Evolutionary conservation across 2,113 vertebrate species (phyloP), one percentile per base, ranked within the genome.

Genomic region (Scomber colias): DNA sequence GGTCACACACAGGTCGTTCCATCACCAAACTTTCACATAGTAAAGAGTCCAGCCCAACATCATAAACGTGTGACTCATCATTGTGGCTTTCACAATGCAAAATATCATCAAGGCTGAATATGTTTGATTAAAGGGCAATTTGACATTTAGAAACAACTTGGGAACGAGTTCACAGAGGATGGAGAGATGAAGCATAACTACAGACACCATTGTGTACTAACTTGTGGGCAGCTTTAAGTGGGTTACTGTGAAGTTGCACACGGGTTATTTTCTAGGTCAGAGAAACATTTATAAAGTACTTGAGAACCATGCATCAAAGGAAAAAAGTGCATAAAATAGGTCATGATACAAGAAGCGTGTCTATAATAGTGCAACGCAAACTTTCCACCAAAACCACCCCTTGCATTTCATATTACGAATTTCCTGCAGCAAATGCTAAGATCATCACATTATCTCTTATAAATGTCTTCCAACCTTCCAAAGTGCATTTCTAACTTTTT

Each of bases 201-300:
- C n/a, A 77, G 78, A 71, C n/a, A 55, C 75, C 57, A 1, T 13
- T 11, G 14, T 77, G 14, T 48, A 9, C 5, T n/a, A 2, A 11
- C 17, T 11, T n/a, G 83, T 84, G 53, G 68, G 67, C 70, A 48
- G 74, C 53, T 21, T 3, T 31, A 55, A 79, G 79, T 83, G 81
- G 90, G 88, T 69, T 81, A 69, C 13, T 35, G 27, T 74, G 35
- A 66, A 72, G 81, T 53, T 76, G n/a, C 21, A 61, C 11, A 2
- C 1, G 31, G n/a, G 7, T 73, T 82, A 0, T 85, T 93, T 93
- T 93, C 87, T 94, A 90, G 93, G 94, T 93, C 94, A 92, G 75
- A 81, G 86, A 85, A 90, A 90, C 61, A 60, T 55, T 64, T 63
- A 45, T 7, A 59, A 56, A 21, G 45, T 48, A 21, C 21, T 48